Conservation (phyloP, 2,888 invertebrate genomes). For the Machimus rusticus region DNA sequence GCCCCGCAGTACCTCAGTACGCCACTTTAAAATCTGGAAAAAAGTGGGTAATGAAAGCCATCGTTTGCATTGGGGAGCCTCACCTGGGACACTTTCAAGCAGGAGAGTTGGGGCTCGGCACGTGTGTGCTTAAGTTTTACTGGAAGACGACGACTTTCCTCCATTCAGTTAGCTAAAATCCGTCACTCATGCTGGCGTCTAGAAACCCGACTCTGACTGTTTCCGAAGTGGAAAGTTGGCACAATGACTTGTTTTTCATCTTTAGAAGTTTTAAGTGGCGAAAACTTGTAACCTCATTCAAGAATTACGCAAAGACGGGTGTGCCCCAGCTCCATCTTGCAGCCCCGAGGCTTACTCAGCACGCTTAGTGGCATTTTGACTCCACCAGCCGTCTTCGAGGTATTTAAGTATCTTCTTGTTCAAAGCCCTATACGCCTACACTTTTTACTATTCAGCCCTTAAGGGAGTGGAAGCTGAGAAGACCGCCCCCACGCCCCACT, state of each 20-base stretch:
- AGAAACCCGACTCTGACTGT: neutral
- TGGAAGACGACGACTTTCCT: neutral
- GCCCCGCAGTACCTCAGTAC: neutral
- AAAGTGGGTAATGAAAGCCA: neutral
- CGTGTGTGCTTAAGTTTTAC: neutral
- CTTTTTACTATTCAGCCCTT: neutral
- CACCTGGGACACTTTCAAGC: neutral
- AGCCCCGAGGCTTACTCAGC: neutral
- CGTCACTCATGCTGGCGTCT: neutral
- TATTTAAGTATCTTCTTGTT: neutral
- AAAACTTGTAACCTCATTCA: slow-evolving; percentile 25
- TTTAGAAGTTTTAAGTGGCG: slow-evolving; percentile 13
- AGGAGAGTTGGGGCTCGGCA: neutral
- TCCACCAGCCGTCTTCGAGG: neutral
- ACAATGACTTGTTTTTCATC: slow-evolving; percentile 10
- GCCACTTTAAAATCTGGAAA: neutral
- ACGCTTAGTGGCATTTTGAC: neutral
- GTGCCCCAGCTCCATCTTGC: neutral
- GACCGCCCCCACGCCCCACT: neutral
- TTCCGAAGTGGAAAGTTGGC: neutral
- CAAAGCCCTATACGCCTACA: neutral
- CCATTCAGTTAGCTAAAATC: neutral
- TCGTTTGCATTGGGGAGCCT: neutral
- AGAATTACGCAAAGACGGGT: neutral
- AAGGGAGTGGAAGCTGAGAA: neutral